A percentile compares a stretch with the other conserved stretches of the same genome.
phyloP scores from a whole-genome alignment of 64 coral and sea anemone genomes.

The Cladopsammia gracilis region DNA sequence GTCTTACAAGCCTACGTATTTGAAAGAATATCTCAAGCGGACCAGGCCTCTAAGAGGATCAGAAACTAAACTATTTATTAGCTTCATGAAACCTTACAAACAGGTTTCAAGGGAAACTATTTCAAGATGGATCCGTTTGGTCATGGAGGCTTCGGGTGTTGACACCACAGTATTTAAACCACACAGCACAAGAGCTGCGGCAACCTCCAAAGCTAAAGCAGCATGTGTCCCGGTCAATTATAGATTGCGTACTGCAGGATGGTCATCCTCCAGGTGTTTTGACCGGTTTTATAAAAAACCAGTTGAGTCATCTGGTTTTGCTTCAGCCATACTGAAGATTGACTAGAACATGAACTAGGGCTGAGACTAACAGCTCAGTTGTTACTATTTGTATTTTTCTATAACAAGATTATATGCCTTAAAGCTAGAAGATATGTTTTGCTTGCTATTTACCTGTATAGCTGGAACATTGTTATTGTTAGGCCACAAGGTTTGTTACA shows the following conservation, averaged over 20 bases:
- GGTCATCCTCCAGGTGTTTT: slow-evolving; percentile 2
- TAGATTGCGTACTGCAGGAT: neutral
- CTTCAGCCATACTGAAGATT: neutral
- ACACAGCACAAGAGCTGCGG: too few relatives aligned
- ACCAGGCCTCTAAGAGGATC: too few relatives aligned
- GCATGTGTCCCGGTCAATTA: neutral
- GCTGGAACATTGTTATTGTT: neutral
- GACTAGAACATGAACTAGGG: neutral
- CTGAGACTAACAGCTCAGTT: neutral
- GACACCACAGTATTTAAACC: too few relatives aligned
- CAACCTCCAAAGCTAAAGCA: neutral
- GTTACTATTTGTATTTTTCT: neutral
- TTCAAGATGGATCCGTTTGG: too few relatives aligned
- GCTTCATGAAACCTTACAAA: too few relatives aligned
- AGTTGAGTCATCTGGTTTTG: neutral
- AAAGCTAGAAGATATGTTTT: neutral
- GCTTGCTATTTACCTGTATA: neutral
- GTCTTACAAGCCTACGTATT: too few relatives aligned
- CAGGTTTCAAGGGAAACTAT: too few relatives aligned
- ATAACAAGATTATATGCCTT: neutral
- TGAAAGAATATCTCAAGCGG: too few relatives aligned
- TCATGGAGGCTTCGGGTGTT: too few relatives aligned
- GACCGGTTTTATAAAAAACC: neutral
- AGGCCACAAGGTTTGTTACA: neutral
- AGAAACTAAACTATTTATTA: too few relatives aligned